Base-by-base conservation (phyloP, 1,140 invertebrate species). In the Drosophila lowei region DNA sequence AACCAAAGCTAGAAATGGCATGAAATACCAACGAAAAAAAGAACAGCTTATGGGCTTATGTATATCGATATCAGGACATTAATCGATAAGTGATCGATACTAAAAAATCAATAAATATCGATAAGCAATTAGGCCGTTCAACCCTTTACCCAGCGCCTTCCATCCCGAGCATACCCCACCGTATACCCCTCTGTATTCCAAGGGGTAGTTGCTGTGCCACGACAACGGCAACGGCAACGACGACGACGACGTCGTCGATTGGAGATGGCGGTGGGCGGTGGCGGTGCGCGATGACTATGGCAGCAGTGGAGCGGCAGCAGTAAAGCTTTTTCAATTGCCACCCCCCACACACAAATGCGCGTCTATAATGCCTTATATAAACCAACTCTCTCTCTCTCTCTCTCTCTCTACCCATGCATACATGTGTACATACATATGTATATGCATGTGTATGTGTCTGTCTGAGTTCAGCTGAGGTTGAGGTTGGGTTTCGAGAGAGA, bases 281-380 rank as follows among this genome's bases (percentile, higher is more conserved):
- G 28, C 23, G 23, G 4, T 25, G 23, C 18, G 18, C 18, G 18
- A 38, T 50, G 72, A 50, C 65, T 48, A 60, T 56, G 60, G 59
- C 62, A 38, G 11, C 34, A 38, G 34, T 44, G 42, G 48, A 67
- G 79, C 61, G 72, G 83, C 65, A 68, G 23, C 65, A 72, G 83
- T 88, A 88, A 88, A 88, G 83, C 83, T 88, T 88, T 38, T 88
- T 88, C 83, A 88, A 88, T 88, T 88, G 83, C 83, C 83, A 88
- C 78, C 83, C 83, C 71, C 71, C 63, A 43, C 67, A 79, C 72
- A 79, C 72, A 84, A 85, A 80, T 77, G 77, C 81, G 81, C 81
- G 81, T 85, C 77, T 66, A 85, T 85, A 85, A 85, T 86, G 81
- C 81, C 81, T 80, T 85, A 86, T 86, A 86, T 85, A 84, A 84